These are phyloP conservation scores for Ctenicera cuprea DNA, from an alignment of 2,888 invertebrate genomes.

Conservation along the genomic window DNA sequence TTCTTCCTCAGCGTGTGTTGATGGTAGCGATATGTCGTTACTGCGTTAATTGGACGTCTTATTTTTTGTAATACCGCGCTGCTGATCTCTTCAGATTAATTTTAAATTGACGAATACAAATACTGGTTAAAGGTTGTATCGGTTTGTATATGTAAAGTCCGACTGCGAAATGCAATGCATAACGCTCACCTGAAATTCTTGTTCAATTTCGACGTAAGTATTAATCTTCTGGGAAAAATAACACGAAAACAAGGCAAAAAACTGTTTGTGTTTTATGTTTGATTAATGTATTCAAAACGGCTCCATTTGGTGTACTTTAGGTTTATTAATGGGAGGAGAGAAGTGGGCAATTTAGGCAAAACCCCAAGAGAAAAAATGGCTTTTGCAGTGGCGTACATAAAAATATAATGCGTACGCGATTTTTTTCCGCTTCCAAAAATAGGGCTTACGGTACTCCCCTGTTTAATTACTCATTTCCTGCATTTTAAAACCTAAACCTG, in stretches of 20 bases:
- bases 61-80: constrained; percentile 50
- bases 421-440: too few relatives aligned
- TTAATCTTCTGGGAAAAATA: background rate
- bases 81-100: constrained; percentile 42
- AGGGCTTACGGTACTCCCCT: too few relatives aligned
- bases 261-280: constrained; percentile 8
- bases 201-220: constrained; percentile 1
- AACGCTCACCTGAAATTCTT: constrained; percentile 10
- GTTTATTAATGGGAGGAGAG: too few relatives aligned
- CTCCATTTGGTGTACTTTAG: background rate
- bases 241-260: background rate
- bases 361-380: background rate
- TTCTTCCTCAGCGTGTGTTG: constrained; percentile 51
- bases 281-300: constrained; percentile 7
- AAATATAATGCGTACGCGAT: background rate
- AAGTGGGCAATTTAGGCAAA: background rate
- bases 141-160: constrained; percentile 1
- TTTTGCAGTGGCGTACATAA: background rate
- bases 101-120: constrained; percentile 43
- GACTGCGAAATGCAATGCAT: constrained; percentile 14
- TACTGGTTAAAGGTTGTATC: constrained; percentile 27
- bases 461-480: too few relatives aligned
- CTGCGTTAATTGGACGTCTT: constrained; percentile 60
- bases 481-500: too few relatives aligned
- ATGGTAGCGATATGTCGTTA: constrained; percentile 58